Percentiles rank a stretch among this genome's conserved stretches.
Conservation (phyloP, 1,140 invertebrate genomes). For the Drosophila arawakana region DNA sequence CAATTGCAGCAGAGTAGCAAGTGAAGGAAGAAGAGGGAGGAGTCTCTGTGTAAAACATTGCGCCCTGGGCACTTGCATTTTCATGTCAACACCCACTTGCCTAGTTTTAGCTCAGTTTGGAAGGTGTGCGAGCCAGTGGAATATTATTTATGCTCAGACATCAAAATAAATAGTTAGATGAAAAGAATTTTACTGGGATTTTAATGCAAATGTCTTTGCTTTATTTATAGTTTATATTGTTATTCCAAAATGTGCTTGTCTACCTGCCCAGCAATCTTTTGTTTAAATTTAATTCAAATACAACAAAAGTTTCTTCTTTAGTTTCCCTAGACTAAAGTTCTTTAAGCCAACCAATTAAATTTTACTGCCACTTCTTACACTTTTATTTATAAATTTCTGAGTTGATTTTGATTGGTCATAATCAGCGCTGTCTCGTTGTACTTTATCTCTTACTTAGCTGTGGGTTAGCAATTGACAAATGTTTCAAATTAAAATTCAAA, state of each 20-base stretch:
- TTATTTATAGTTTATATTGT: too few relatives aligned
- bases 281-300: too few relatives aligned
- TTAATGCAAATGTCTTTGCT: background rate
- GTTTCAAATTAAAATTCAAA: constrained; percentile 39
- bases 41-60: too few relatives aligned
- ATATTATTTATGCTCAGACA: background rate
- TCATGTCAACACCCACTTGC: constrained; percentile 14
- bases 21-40: background rate
- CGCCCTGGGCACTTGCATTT: constrained; percentile 12
- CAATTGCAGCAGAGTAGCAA: constrained; percentile 24
- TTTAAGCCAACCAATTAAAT: too few relatives aligned
- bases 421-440: background rate
- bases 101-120: constrained; percentile 15
- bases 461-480: constrained; percentile 39
- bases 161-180: background rate
- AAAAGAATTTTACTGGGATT: background rate
- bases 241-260: too few relatives aligned
- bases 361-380: too few relatives aligned
- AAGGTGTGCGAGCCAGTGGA: constrained; percentile 10
- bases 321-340: too few relatives aligned
- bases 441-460: constrained; percentile 10
- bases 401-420: too few relatives aligned
- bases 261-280: too few relatives aligned
- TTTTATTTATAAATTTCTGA: too few relatives aligned
- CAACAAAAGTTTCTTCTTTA: too few relatives aligned